Conservation (phyloP, 2,797 vertebrate genomes). For the Phrynocephalus forsythii region DNA sequence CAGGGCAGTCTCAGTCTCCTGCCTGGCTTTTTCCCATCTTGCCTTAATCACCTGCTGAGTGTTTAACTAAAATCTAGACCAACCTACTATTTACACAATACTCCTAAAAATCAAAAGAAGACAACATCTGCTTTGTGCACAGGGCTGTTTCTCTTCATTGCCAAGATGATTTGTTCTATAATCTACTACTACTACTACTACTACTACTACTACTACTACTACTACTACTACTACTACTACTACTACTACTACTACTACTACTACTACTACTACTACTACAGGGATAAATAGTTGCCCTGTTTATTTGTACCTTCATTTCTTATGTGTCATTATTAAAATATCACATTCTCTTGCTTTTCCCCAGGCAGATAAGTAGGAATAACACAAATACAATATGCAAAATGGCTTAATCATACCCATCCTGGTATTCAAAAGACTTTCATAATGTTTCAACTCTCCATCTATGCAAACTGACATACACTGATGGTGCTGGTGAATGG, state of each 20-base stretch:
- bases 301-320: constrained; percentile 1
- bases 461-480: not conserved
- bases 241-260: too few relatives aligned
- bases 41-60: too few relatives aligned
- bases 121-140: too few relatives aligned
- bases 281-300: not conserved
- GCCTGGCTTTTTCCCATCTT: too few relatives aligned
- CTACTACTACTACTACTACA: too few relatives aligned
- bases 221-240: too few relatives aligned
- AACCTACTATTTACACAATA: too few relatives aligned
- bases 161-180: not conserved
- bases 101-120: too few relatives aligned
- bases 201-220: too few relatives aligned
- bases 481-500: constrained; percentile 49
- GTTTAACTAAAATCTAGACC: too few relatives aligned
- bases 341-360: constrained; percentile 3
- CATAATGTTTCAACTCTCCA: constrained; percentile 18
- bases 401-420: not conserved
- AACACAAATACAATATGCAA: not conserved
- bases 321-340: not conserved
- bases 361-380: constrained; percentile 3
- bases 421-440: not conserved
- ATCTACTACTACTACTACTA: not conserved
- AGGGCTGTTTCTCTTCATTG: not conserved
- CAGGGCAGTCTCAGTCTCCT: too few relatives aligned